Conservation (phyloP, 2,888 invertebrate species). For the Blastobasis adustella region DNA sequence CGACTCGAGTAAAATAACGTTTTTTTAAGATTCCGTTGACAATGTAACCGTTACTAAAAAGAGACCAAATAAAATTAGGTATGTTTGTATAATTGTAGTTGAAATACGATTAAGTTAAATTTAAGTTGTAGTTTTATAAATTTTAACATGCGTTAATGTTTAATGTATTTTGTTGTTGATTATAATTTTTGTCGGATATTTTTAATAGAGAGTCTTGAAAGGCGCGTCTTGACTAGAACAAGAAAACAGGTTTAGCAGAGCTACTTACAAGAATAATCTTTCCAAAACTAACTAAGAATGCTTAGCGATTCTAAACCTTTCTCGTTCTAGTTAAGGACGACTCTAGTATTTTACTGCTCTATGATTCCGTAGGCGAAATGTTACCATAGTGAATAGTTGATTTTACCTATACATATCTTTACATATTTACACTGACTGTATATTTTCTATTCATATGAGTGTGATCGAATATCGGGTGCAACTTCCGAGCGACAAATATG, state of each 20-base stretch:
- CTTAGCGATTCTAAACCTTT: no score
- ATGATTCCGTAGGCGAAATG: slow-evolving; percentile 53
- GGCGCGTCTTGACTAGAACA: no score
- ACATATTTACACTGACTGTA: slow-evolving; percentile 57
- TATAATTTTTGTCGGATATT: slow-evolving; percentile 23
- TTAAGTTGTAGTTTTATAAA: slow-evolving; percentile 64
- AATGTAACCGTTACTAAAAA: slow-evolving; percentile 65
- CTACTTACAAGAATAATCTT: no score
- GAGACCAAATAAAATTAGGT: slow-evolving; percentile 74
- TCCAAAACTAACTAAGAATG: no score
- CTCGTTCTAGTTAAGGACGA: no score
- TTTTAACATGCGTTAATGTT: slow-evolving; percentile 59
- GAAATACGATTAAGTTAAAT: slow-evolving; percentile 47
- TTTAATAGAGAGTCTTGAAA: slow-evolving; percentile 19
- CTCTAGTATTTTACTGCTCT: slow-evolving; percentile 8
- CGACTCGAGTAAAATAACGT: background rate
- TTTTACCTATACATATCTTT: slow-evolving; percentile 59
- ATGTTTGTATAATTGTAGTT: slow-evolving; percentile 53
- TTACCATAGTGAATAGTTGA: slow-evolving; percentile 64
- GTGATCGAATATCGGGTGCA: slow-evolving; percentile 52
- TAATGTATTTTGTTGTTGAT: slow-evolving; percentile 38
- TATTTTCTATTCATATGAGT: slow-evolving; percentile 50
- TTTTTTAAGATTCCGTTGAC: slow-evolving; percentile 35
- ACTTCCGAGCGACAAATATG: no score
- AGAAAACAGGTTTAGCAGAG: no score